phyloP scores from a whole-genome alignment of 2,797 vertebrate genomes.

The Melopsittacus undulatus region DNA sequence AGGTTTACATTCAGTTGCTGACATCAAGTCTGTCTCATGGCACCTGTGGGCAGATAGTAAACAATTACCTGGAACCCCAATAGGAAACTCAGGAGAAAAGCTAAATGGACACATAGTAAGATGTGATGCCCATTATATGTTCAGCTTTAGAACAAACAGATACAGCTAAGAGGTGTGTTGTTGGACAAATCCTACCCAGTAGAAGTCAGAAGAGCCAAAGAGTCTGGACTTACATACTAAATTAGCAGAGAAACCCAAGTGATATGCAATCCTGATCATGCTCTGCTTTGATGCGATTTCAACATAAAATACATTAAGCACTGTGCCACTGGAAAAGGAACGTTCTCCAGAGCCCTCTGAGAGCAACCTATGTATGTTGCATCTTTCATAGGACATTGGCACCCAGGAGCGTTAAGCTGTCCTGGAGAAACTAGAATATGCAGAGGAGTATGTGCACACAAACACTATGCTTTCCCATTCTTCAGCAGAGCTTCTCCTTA shows the following conservation, averaged over 20 bases:
- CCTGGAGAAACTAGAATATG: background rate
- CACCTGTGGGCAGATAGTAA: background rate
- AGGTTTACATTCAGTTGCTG: background rate
- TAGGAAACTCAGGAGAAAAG: background rate
- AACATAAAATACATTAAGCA: background rate
- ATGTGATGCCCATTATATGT: background rate
- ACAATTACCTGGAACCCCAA: background rate
- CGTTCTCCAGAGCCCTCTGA: background rate
- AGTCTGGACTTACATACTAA: background rate
- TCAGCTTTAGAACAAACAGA: background rate
- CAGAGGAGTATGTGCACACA: fast-evolving
- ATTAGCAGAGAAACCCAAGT: background rate
- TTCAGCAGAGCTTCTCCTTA: background rate
- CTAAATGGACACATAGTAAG: background rate
- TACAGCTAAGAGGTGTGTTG: background rate
- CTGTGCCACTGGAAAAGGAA: background rate
- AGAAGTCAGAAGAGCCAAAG: background rate
- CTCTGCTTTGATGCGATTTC: background rate
- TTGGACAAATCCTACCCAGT: background rate
- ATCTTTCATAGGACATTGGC: background rate
- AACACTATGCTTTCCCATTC: background rate
- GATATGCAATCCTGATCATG: background rate
- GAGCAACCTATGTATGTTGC: background rate
- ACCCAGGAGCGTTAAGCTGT: background rate
- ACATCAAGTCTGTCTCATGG: background rate